Percentiles rank a stretch among this genome's conserved stretches.
Evolutionary conservation across 2,113 vertebrate genomes (phyloP).

Genomic region (Ceyx margarethae): DNA sequence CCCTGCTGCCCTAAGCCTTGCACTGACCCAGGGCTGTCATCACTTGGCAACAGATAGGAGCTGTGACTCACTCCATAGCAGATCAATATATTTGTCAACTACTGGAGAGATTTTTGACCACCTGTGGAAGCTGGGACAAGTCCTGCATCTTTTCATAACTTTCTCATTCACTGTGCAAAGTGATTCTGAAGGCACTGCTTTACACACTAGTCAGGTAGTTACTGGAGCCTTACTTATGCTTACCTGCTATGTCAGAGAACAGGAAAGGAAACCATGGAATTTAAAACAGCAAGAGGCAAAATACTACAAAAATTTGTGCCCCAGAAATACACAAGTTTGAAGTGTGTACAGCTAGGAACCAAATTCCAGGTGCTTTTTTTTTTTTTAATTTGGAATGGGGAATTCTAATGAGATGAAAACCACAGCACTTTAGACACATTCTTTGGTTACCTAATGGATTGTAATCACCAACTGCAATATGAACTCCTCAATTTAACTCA

Average conservation of each 20-base stretch:
- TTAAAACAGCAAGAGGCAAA: neutral
- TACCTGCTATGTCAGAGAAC: neutral
- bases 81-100: conserved; percentile 35
- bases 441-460: neutral
- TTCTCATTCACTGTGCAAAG: neutral
- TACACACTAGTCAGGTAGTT: neutral
- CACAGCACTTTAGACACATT: neutral
- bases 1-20: neutral
- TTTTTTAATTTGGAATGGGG: neutral
- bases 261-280: neutral
- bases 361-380: neutral
- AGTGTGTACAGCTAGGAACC: neutral
- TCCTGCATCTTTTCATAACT: neutral
- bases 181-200: neutral
- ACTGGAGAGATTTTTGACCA: neutral
- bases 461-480: neutral
- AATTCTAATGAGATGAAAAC: neutral
- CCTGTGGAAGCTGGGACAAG: neutral
- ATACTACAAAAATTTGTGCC: neutral
- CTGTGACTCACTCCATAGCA: neutral
- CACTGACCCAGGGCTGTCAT: neutral
- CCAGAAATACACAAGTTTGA: neutral
- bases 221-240: neutral
- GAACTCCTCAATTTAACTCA: neutral
- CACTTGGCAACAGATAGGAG: neutral